These are phyloP conservation scores for Mamestra configurata DNA, from an alignment of 1,140 invertebrate species.

Conservation along the genomic window DNA sequence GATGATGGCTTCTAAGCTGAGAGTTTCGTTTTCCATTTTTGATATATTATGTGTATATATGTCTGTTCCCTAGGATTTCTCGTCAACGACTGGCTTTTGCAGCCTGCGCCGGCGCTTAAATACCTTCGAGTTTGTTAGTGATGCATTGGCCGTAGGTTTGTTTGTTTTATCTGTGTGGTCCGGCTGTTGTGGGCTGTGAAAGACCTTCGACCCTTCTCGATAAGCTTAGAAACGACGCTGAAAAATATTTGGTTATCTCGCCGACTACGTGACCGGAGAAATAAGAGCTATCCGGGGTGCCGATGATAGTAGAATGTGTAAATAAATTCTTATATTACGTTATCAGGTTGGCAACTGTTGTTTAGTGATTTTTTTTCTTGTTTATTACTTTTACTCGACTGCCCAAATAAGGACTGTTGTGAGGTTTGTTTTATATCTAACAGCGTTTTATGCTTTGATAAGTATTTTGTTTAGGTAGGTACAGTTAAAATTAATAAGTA, in stretches of 20 bases:
- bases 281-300: background rate
- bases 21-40: constrained; percentile 81
- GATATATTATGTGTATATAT: background rate
- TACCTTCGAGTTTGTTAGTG: constrained; percentile 26
- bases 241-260: constrained; percentile 73
- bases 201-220: constrained; percentile 76
- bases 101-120: constrained; percentile 22
- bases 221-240: constrained; percentile 67
- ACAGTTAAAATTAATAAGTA: too few species aligned
- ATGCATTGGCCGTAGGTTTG: constrained; percentile 65
- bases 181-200: constrained; percentile 61
- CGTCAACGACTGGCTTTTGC: constrained; percentile 31
- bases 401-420: too few species aligned
- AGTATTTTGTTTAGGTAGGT: too few species aligned
- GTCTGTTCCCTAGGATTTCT: background rate
- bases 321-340: background rate
- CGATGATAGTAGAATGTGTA: background rate
- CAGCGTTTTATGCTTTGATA: too few species aligned
- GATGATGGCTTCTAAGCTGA: constrained; percentile 79
- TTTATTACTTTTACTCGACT: constrained; percentile 8
- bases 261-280: constrained; percentile 1
- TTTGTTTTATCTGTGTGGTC: constrained; percentile 69
- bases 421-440: too few species aligned
- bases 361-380: background rate
- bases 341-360: background rate